Conservation (phyloP, 2,888 invertebrate genomes). For the Furcula furcula region DNA sequence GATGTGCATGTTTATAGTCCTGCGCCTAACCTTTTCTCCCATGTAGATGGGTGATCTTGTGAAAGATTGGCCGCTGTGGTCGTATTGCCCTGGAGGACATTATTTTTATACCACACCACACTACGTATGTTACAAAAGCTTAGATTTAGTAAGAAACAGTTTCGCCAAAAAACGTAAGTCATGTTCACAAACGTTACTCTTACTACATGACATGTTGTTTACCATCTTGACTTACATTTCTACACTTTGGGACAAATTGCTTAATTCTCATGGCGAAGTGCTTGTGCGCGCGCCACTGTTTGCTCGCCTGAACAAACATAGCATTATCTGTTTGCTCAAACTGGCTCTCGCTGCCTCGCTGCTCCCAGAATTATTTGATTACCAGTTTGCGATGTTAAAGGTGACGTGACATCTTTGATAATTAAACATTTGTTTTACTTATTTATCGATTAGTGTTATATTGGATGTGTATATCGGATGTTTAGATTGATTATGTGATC, state of each 20-base stretch:
- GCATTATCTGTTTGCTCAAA: slow-evolving; percentile 32
- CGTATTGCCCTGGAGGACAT: too few species aligned
- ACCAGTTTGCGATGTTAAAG: slow-evolving; percentile 7
- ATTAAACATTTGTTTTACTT: slow-evolving; percentile 2
- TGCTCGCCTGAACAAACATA: slow-evolving; percentile 26
- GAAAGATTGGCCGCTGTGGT: too few species aligned
- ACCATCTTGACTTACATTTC: neutral
- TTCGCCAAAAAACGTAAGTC: too few species aligned
- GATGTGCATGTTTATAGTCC: too few species aligned
- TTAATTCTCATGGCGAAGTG: slow-evolving; percentile 20
- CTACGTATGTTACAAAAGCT: too few species aligned
- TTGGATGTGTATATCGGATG: too few species aligned
- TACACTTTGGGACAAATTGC: slow-evolving; percentile 38
- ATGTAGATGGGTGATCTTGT: too few species aligned
- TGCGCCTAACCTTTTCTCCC: too few species aligned
- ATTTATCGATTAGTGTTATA: slow-evolving; percentile 1
- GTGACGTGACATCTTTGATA: slow-evolving; percentile 7
- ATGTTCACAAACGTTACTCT: too few species aligned
- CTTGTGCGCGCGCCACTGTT: slow-evolving; percentile 19
- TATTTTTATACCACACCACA: too few species aligned
- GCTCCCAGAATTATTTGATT: slow-evolving; percentile 27
- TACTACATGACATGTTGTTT: neutral
- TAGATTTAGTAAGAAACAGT: too few species aligned
- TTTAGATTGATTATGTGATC: too few species aligned
- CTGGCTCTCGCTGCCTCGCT: slow-evolving; percentile 25